Percentiles rank a stretch among this genome's conserved stretches.
phyloP scores from a whole-genome alignment of 1,140 invertebrate genomes.

The Penaeus vannamei region DNA sequence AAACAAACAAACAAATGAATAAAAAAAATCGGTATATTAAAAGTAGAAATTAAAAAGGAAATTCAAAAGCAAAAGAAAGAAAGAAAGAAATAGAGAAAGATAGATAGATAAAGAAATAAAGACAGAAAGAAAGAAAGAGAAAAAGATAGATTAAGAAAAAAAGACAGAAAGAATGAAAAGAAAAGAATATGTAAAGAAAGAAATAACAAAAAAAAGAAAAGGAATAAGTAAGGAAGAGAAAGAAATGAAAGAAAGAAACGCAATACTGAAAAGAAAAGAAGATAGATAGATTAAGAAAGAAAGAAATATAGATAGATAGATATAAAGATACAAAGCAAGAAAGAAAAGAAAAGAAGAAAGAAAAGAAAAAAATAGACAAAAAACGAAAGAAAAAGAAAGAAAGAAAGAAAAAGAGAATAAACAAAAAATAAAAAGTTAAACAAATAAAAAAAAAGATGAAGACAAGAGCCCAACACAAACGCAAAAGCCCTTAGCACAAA shows the following conservation, averaged over 20 bases:
- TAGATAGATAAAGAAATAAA: conserved; percentile 12
- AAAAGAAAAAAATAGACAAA: conserved; percentile 20
- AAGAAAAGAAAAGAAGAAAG: background rate
- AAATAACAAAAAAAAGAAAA: background rate
- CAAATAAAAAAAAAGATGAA: too few relatives aligned
- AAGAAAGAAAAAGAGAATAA: background rate
- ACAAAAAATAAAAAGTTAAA: too few relatives aligned
- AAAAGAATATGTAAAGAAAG: background rate
- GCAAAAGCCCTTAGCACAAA: too few relatives aligned
- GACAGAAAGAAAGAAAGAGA: background rate
- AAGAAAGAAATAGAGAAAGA: background rate
- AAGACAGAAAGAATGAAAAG: background rate
- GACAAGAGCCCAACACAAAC: too few relatives aligned
- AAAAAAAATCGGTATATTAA: too few relatives aligned
- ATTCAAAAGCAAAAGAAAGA: too few relatives aligned
- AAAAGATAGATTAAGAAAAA: background rate
- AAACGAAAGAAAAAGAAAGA: conserved; percentile 21
- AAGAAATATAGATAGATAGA: background rate
- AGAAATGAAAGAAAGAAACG: background rate
- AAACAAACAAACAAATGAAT: too few relatives aligned
- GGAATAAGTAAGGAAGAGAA: background rate
- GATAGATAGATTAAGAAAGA: background rate
- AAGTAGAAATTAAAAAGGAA: too few relatives aligned
- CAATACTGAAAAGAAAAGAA: background rate
- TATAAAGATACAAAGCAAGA: background rate